These are phyloP conservation scores for Sinocyclocheilus rhinocerous DNA, from an alignment of 2,113 vertebrate genomes.

Conservation along the genomic window DNA sequence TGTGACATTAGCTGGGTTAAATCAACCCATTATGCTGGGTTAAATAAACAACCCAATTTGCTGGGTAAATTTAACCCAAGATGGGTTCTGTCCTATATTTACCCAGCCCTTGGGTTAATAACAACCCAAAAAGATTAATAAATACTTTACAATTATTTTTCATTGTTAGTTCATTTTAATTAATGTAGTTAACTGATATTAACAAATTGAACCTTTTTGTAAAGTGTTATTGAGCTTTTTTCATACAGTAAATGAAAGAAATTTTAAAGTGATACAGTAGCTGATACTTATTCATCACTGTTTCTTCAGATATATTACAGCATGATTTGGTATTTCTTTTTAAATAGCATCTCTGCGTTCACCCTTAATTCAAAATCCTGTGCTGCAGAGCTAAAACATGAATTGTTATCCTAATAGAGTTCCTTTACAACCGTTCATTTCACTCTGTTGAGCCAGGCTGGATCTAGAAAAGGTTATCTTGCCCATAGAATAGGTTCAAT, in stretches of 20 bases:
- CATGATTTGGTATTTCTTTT: conserved; percentile 16
- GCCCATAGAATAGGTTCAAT: conserved; percentile 56
- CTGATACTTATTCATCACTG: background rate
- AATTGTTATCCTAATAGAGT: conserved; percentile 59
- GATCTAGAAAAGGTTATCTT: conserved; percentile 57
- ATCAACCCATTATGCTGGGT: too few species aligned
- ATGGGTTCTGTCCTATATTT: too few species aligned
- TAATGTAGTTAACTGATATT: background rate
- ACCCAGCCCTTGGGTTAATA: too few species aligned
- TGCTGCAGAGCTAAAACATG: conserved; percentile 46
- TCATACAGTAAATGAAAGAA: background rate
- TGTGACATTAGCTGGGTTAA: too few species aligned
- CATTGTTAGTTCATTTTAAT: background rate
- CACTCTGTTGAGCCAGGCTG: conserved; percentile 45
- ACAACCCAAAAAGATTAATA: too few species aligned
- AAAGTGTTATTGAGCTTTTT: background rate
- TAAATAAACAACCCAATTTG: too few species aligned
- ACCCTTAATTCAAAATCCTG: conserved; percentile 41
- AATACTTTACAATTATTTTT: too few species aligned
- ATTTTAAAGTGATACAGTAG: background rate
- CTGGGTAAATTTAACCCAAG: too few species aligned
- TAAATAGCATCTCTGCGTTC: conserved; percentile 3
- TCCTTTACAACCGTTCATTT: conserved; percentile 57
- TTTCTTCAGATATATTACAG: background rate
- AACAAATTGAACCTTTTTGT: background rate